Percentiles rank a stretch among this genome's conserved stretches.
These are phyloP conservation scores for Novumbra hubbsi DNA, from an alignment of 2,797 vertebrate species.

Conservation along the genomic window DNA sequence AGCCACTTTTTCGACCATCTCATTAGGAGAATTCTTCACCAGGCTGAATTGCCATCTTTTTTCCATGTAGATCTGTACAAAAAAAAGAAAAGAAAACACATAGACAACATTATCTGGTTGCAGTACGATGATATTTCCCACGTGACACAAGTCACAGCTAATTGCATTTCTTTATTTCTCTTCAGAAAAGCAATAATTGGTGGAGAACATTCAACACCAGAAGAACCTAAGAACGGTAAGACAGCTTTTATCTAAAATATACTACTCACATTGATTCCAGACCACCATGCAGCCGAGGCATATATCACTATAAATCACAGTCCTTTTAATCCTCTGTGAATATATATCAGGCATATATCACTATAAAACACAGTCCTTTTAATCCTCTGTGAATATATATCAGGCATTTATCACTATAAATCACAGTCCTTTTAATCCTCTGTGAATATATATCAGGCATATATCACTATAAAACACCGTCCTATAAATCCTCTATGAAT, in stretches of 20 bases:
- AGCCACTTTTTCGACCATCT: constrained; percentile 92
- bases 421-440: too few relatives aligned
- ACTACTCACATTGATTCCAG: too few relatives aligned
- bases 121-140: background rate
- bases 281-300: too few relatives aligned
- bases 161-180: background rate
- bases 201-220: accelerated
- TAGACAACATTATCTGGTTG: background rate
- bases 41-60: constrained; percentile 90
- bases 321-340: too few relatives aligned
- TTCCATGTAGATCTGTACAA: constrained; percentile 89
- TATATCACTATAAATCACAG: too few relatives aligned
- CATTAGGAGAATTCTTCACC: constrained; percentile 88
- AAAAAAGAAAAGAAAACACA: constrained; percentile 2
- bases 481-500: too few relatives aligned
- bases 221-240: background rate
- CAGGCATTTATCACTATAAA: too few relatives aligned
- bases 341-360: too few relatives aligned
- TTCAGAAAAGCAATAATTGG: background rate
- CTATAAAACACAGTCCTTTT: too few relatives aligned
- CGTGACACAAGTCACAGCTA: background rate
- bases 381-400: too few relatives aligned
- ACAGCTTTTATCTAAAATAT: background rate
- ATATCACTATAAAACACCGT: too few relatives aligned
- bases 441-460: too few relatives aligned